phyloP scores from a whole-genome alignment of 2,113 vertebrate genomes.

The Neolamprologus tretocephalus region DNA sequence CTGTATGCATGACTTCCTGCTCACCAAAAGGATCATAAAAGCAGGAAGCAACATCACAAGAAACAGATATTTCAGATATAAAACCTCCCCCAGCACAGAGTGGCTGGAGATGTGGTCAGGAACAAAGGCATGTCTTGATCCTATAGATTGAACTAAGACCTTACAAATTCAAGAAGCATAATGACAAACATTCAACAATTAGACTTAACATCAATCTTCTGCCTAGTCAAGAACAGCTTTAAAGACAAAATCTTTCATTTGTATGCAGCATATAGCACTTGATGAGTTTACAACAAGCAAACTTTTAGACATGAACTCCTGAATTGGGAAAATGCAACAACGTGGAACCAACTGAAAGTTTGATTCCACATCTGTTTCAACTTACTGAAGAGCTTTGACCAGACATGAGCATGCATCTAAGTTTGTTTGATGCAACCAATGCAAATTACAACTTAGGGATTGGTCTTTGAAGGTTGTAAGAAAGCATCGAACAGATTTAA shows the following conservation, averaged over 20 bases:
- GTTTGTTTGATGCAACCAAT: neutral
- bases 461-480: neutral
- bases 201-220: neutral
- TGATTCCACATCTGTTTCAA: neutral
- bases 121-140: accelerated
- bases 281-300: neutral
- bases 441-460: neutral
- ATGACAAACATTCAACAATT: neutral
- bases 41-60: too few species aligned
- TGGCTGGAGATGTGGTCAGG: neutral
- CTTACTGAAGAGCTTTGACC: neutral
- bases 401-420: neutral
- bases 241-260: neutral
- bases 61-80: too few species aligned
- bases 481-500: neutral
- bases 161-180: neutral
- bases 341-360: neutral
- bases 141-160: neutral
- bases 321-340: neutral
- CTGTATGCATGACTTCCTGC: too few species aligned
- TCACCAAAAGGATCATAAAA: too few species aligned
- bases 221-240: neutral
- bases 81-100: neutral
- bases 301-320: neutral
- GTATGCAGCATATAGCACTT: neutral